phyloP scores from a whole-genome alignment of 2,797 vertebrate species.

The Sebastes goodei region DNA sequence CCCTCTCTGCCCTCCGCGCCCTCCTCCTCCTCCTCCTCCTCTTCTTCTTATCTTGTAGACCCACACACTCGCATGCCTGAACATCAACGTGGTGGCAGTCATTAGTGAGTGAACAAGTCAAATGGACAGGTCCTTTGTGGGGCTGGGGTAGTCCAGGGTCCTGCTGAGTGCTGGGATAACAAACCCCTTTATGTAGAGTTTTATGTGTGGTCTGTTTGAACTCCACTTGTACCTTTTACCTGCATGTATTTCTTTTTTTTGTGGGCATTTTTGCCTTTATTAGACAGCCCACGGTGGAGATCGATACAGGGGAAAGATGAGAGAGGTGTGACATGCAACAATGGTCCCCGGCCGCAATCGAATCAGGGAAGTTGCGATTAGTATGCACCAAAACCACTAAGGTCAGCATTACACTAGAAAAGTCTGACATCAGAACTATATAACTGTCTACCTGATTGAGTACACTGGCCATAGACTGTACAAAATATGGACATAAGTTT shows the following conservation, averaged over 20 bases:
- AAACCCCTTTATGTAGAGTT: neutral
- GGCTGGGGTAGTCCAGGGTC: neutral
- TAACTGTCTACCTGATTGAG: neutral
- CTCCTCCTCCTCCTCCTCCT: neutral
- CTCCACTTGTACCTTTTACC: neutral
- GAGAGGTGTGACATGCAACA: neutral
- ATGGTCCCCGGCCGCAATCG: rapidly evolving
- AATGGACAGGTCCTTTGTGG: constrained; percentile 12
- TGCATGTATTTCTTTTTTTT: neutral
- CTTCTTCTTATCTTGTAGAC: constrained; percentile 2
- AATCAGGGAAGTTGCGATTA: neutral
- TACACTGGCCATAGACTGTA: too few species aligned
- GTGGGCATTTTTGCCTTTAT: neutral
- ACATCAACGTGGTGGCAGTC: constrained; percentile 21
- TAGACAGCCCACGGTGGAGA: neutral
- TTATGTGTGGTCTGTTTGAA: neutral
- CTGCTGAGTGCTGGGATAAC: neutral
- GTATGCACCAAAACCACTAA: neutral
- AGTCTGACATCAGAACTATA: neutral
- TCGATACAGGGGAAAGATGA: neutral
- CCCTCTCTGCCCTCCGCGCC: neutral
- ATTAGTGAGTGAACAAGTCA: constrained; percentile 15
- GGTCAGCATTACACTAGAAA: neutral
- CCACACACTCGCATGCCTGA: constrained; percentile 28
- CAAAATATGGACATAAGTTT: too few species aligned